Evolutionary conservation across 53 echinoderm and acorn worm genomes (phyloP).

Genomic region (Echinometra lucunter): DNA sequence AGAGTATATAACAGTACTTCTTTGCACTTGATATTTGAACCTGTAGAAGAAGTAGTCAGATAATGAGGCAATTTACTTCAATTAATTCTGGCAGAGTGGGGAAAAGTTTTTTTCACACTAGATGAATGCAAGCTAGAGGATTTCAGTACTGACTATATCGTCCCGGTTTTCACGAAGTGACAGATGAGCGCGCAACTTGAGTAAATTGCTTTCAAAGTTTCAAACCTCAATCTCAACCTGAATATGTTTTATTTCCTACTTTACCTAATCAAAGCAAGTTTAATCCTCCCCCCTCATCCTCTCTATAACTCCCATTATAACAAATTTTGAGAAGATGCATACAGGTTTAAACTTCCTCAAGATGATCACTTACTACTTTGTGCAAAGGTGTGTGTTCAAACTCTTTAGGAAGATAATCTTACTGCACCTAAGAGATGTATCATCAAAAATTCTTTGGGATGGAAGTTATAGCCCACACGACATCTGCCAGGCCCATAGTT

Average conservation of each 20-base stretch:
- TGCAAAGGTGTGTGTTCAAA: not conserved
- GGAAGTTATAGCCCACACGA: not conserved
- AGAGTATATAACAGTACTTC: not conserved
- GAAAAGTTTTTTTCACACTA: no score
- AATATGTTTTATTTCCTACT: not conserved
- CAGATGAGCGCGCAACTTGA: no score
- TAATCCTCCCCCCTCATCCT: not conserved
- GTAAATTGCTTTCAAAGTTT: no score
- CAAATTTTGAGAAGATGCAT: not conserved
- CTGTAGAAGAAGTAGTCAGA: not conserved
- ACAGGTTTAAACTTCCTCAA: not conserved
- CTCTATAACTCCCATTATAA: not conserved
- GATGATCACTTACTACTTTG: not conserved
- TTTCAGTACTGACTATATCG: not conserved
- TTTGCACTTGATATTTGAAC: not conserved
- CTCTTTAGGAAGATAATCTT: not conserved
- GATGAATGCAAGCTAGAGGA: not conserved
- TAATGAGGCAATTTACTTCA: not conserved
- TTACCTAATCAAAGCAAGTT: no score
- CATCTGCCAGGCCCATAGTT: not conserved
- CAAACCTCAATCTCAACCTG: not conserved
- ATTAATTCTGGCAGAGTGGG: not conserved
- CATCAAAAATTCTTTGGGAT: not conserved
- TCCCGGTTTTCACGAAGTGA: no score
- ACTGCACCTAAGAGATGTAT: not conserved